Evolutionary conservation across 1,140 invertebrate genomes (phyloP), one percentile per base, ranked within the genome.

Genomic region (Ganaspis sp.): DNA sequence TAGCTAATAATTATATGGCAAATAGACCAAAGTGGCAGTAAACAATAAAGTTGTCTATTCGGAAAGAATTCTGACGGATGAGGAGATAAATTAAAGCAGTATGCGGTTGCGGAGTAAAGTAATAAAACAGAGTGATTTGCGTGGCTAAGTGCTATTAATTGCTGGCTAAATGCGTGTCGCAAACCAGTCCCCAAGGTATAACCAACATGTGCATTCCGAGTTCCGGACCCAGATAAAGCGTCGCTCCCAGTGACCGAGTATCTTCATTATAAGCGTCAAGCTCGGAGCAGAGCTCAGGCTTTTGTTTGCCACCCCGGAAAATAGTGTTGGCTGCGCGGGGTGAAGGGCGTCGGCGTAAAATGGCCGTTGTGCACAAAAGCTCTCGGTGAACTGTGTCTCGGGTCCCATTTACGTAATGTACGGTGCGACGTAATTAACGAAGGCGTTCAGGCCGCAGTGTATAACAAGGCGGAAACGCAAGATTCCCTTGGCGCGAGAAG

Each of bases 351-450:
- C 21, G 69, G 49, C 71, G 69, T 78, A 79, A 83, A 83, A 82
- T 82, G 75, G 77, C 70, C 71, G 72, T 3, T n/a, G 58, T 64
- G 58, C 21, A 64, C 58, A 64, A 64, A 64, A 64, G 58, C 58
- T 78, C 73, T 82, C 75, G 78, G 74, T 54, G 72, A 79, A 75
- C 72, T 19, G 73, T 76, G 75, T 74, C 73, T 70, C 69, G 75
- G 75, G 79, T 80, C 80, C 78, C 82, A 85, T 83, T 85, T 80
- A 78, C 72, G 80, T 82, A 83, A 85, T 82, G 82, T 85, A 83
- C 84, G 79, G n/a, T 76, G 79, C 79, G 79, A 79, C 77, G 83
- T 90, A 90, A 90, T 90, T 89, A 90, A 89, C 87, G 86, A 78
- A 85, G 86, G 83, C 82, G 86, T 87, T 87, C 86, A 84, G 77